Percentiles rank a stretch among this genome's conserved stretches.
phyloP scores from a whole-genome alignment of 2,113 vertebrate genomes.

The Neolamprologus sp. region DNA sequence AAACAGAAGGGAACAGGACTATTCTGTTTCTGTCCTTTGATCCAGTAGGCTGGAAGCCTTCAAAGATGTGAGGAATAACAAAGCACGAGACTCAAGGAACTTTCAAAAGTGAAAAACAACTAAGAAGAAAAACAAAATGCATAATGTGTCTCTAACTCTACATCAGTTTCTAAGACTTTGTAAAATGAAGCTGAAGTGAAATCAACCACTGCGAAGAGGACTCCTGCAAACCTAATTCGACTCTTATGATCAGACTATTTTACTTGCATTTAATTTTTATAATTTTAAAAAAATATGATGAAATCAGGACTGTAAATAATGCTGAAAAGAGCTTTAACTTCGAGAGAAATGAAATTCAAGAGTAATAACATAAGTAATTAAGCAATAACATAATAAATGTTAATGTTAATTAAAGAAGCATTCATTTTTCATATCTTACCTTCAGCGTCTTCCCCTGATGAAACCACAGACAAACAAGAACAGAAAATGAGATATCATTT shows the following conservation, averaged over 20 bases:
- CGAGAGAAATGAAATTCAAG: background rate
- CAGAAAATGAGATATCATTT: background rate
- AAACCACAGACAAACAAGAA: background rate
- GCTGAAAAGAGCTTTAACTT: background rate
- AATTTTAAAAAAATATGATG: background rate
- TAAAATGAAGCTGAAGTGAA: background rate
- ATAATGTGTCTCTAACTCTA: background rate
- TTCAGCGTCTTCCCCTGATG: background rate
- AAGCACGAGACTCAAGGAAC: background rate
- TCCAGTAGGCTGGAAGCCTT: background rate
- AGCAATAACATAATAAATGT: background rate
- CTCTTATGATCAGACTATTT: background rate
- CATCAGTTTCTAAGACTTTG: background rate
- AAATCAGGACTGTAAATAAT: background rate
- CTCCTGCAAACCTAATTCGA: background rate
- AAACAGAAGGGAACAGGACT: background rate
- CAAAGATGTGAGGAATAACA: background rate
- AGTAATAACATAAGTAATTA: background rate
- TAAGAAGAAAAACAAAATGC: background rate
- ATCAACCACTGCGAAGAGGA: background rate
- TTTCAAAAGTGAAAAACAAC: background rate
- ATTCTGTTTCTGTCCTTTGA: background rate
- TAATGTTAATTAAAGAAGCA: background rate
- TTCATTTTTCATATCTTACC: background rate
- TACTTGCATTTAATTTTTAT: background rate